Evolutionary conservation across 2,113 vertebrate species (phyloP).

Genomic region (Hippocampus barbouri): DNA sequence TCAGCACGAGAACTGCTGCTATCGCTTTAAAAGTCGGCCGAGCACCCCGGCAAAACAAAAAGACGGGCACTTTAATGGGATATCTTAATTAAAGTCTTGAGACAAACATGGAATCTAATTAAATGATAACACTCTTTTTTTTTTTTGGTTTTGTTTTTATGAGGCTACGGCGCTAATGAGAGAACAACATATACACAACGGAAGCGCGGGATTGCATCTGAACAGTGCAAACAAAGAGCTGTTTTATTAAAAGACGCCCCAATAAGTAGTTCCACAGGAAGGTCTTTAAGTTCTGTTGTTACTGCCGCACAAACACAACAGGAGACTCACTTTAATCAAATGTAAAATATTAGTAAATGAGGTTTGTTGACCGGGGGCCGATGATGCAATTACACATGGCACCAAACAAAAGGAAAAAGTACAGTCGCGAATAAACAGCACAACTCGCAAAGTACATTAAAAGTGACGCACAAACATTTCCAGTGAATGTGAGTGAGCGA

Average conservation of each 20-base stretch:
- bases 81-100: conserved; percentile 37
- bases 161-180: conserved; percentile 23
- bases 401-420: neutral
- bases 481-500: too few species aligned
- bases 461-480: neutral
- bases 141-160: conserved; percentile 4
- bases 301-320: neutral
- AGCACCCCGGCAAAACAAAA: conserved; percentile 16
- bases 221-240: conserved; percentile 2
- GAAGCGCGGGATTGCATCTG: conserved; percentile 1
- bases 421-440: neutral
- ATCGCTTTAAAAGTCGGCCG: conserved; percentile 2
- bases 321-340: neutral
- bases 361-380: neutral
- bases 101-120: conserved; percentile 40
- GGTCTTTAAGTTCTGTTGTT: neutral
- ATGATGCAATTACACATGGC: neutral
- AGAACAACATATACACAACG: neutral
- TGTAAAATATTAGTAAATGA: neutral
- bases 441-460: neutral
- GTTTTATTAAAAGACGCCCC: neutral
- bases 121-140: conserved; percentile 24
- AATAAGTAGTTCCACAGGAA: neutral
- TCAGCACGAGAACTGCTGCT: conserved; percentile 7
- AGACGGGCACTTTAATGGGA: conserved; percentile 5